A percentile compares a stretch with the other conserved stretches of the same genome.
phyloP scores from a whole-genome alignment of 2,113 vertebrate genomes.

The Phyllostomus discolor region DNA sequence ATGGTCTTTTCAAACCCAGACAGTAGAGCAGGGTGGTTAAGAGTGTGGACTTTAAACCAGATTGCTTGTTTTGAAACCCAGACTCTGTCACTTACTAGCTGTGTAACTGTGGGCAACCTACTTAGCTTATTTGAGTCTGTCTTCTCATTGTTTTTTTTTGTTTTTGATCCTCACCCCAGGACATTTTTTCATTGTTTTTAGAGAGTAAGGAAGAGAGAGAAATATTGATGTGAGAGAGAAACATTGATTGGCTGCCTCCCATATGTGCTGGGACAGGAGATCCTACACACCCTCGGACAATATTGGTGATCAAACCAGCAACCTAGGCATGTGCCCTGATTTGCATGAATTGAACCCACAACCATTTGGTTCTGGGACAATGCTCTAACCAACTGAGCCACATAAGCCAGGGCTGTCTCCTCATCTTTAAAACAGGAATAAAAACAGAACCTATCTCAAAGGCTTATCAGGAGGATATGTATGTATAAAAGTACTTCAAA shows the following conservation, averaged over 20 bases:
- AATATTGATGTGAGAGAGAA: too few relatives aligned
- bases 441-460: not conserved
- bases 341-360: too few relatives aligned
- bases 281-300: too few relatives aligned
- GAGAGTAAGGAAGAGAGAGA: too few relatives aligned
- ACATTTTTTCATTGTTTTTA: too few relatives aligned
- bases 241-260: too few relatives aligned
- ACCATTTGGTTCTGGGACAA: too few relatives aligned
- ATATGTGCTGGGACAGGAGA: too few relatives aligned
- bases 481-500: not conserved
- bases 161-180: too few relatives aligned
- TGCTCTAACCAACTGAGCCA: too few relatives aligned
- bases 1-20: conserved; percentile 2
- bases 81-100: not conserved
- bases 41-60: not conserved
- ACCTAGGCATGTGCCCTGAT: too few relatives aligned
- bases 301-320: too few relatives aligned
- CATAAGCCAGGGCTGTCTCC: not conserved
- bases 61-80: not conserved
- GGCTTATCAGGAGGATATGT: not conserved
- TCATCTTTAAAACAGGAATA: conserved; percentile 32
- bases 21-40: not conserved
- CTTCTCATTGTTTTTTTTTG: not conserved
- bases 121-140: not conserved
- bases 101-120: not conserved